Base-by-base conservation (phyloP, 2,113 vertebrate species). In the Odocoileus virginianus region DNA sequence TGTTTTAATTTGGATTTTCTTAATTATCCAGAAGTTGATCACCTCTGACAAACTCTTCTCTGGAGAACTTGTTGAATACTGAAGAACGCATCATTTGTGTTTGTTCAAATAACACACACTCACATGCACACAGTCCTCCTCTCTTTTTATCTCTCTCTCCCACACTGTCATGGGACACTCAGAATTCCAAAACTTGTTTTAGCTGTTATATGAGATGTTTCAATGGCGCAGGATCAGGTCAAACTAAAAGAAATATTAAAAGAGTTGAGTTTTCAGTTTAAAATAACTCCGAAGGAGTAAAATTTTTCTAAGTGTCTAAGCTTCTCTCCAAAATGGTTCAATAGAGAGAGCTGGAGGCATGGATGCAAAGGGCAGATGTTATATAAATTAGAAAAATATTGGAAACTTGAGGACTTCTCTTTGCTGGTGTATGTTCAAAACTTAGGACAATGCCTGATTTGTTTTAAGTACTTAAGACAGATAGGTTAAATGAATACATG, bases 1-100 rank as follows among this genome's bases (percentile, higher is more conserved):
- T 87, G 6, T 83, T 92, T 92, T 87, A 92, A 88, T 94, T 94
- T 93, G 21, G 23, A 87, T 93, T 97, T 93, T 28, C 78, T 94
- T 86, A 78, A 95, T 86, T 91, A 94, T 89, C 57, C 79, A 67
- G 89, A 95, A 95, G 43, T 36, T 52, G 78, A 83, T 19, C 14
- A 78, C 33, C 30, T 88, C 71, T 93, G 76, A 30, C 28, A 93
- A 94, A 71, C 52, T 74, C 23, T 85, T 71, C 47, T 76, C 50
- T 43, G 27, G 81, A 79, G 52, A 5, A 89, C 11, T 85, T 83
- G 60, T 64, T 91, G 85, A 88, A 78, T 76, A 94, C 93, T 79
- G 43, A 85, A 58, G n/a, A 96, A 52, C 43, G 83, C 58, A 57
- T 50, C 36, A 83, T 33, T n/a, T 6, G 16, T 45, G 27, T 74